Evolutionary conservation across 1,140 invertebrate genomes (phyloP).

Genomic region (Temnothorax curvispinosus): DNA sequence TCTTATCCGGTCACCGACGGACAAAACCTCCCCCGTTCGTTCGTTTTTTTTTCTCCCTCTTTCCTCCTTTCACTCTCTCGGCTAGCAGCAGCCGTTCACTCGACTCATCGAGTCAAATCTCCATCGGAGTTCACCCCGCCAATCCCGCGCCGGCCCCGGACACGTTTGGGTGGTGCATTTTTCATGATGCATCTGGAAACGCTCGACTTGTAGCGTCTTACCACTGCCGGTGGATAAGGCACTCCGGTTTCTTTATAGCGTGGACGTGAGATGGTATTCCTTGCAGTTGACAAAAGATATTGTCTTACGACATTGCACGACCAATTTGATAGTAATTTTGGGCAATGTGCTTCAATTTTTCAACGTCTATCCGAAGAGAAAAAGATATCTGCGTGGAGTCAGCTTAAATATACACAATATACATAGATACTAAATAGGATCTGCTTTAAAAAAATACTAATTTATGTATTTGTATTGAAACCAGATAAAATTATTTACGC

Average conservation of each 20-base stretch:
- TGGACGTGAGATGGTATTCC: slow-evolving; percentile 30
- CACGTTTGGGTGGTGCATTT: slow-evolving; percentile 46
- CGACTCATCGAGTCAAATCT: slow-evolving; percentile 41
- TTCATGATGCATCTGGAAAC: slow-evolving; percentile 47
- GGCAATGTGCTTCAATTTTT: slow-evolving; percentile 38
- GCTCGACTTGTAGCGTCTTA: slow-evolving; percentile 34
- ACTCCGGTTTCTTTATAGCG: slow-evolving; percentile 21
- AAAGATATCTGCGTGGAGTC: not conserved
- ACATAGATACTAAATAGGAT: not conserved
- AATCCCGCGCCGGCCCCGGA: not conserved
- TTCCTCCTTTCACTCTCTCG: not conserved
- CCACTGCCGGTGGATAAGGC: not conserved
- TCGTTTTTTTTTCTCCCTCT: not conserved
- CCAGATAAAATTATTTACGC: not conserved
- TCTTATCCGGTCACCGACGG: slow-evolving; percentile 67
- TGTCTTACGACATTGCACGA: slow-evolving; percentile 13
- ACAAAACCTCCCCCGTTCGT: slow-evolving; percentile 58
- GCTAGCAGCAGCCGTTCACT: not conserved
- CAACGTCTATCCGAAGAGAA: not conserved
- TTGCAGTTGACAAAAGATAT: slow-evolving; percentile 3
- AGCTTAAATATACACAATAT: not conserved
- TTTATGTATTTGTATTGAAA: not conserved
- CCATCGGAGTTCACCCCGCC: not conserved
- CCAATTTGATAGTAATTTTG: slow-evolving; percentile 53
- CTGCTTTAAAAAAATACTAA: too few relatives aligned